Conservation (phyloP, 2,797 vertebrate species). For the Tinamus major region DNA sequence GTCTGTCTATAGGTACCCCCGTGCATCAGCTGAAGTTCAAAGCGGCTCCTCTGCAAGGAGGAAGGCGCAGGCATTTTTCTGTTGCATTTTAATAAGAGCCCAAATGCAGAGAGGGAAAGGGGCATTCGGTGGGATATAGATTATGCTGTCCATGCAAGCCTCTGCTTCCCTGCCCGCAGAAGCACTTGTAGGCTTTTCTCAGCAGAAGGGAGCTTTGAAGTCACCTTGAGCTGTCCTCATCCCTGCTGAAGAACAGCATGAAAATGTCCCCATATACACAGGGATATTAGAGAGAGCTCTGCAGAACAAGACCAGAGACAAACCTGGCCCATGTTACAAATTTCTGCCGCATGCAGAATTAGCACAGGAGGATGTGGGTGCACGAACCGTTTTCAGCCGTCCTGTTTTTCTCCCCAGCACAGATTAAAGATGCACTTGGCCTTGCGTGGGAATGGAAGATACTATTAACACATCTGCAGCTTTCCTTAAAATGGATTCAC, state of each 20-base stretch:
- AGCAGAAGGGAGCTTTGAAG: not conserved
- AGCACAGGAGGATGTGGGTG: fast-evolving
- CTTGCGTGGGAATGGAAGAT: not conserved
- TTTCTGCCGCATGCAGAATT: not conserved
- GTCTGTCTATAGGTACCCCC: not conserved
- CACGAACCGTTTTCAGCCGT: fast-evolving
- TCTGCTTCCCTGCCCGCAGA: not conserved
- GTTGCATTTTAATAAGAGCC: not conserved
- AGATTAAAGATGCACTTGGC: not conserved
- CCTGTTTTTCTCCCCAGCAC: not conserved
- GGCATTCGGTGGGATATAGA: not conserved
- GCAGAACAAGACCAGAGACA: not conserved
- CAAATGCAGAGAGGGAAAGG: not conserved
- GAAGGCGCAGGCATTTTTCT: not conserved
- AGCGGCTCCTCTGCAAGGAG: not conserved
- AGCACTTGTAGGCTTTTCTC: not conserved
- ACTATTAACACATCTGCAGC: not conserved
- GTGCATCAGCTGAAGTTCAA: not conserved
- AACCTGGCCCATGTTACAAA: not conserved
- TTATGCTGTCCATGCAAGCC: not conserved
- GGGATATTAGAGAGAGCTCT: not conserved
- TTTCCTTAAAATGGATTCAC: not conserved
- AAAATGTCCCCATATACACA: not conserved
- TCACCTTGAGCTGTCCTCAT: not conserved
- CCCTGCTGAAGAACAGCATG: not conserved